Conservation (phyloP, 2,113 vertebrate genomes). For the Tachuris rubrigastra region DNA sequence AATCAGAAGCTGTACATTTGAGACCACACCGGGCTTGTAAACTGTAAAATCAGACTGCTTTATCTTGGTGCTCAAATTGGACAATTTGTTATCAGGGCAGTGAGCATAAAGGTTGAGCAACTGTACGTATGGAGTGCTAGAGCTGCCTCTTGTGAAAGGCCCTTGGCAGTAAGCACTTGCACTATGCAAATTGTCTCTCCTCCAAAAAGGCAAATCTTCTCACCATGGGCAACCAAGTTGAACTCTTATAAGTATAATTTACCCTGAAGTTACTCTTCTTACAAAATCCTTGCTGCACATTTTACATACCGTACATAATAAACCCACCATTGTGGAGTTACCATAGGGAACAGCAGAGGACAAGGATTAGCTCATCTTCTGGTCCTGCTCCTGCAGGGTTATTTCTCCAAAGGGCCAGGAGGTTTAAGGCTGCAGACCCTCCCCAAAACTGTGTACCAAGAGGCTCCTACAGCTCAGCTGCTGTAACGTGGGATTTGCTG, state of each 20-base stretch:
- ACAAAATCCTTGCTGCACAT: neutral
- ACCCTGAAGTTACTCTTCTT: neutral
- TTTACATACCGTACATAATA: neutral
- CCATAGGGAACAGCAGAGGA: neutral
- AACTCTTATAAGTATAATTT: neutral
- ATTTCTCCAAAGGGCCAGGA: neutral
- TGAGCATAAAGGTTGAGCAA: neutral
- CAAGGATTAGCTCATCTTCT: neutral
- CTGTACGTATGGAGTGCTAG: rapidly evolving
- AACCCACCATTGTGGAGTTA: rapidly evolving
- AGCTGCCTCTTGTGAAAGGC: neutral
- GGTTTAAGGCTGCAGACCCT: neutral
- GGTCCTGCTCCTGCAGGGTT: neutral
- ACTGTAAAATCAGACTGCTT: neutral
- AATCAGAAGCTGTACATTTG: rapidly evolving
- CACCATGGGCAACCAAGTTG: neutral
- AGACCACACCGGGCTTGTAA: rapidly evolving
- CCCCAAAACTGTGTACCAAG: neutral
- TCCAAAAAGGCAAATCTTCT: neutral
- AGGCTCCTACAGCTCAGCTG: neutral
- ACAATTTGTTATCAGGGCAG: neutral
- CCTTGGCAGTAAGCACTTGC: neutral
- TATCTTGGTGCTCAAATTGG: neutral
- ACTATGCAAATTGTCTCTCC: neutral
- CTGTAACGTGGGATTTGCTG: neutral